Evolutionary conservation across 2,888 invertebrate species (phyloP).

Genomic region (Syrista parreyssii): DNA sequence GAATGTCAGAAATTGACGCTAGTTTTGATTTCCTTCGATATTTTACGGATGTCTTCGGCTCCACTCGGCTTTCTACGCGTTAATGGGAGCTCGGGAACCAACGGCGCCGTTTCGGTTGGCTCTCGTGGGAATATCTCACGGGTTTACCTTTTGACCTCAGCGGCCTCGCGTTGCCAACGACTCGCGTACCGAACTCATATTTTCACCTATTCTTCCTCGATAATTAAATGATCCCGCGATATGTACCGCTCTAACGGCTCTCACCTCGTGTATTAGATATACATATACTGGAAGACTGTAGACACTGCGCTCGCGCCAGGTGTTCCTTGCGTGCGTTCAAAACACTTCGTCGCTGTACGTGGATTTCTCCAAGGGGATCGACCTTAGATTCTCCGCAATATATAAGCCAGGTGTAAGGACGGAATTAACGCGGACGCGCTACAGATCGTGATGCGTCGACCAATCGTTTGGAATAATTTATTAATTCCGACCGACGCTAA

Average conservation of each 20-base stretch:
- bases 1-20: background rate
- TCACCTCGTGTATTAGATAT: background rate
- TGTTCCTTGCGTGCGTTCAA: background rate
- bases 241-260: background rate
- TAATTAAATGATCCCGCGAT: conserved; percentile 43
- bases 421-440: background rate
- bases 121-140: conserved; percentile 61
- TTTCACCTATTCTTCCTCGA: conserved; percentile 35
- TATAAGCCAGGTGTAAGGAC: background rate
- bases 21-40: background rate
- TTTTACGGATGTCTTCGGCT: background rate
- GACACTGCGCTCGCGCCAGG: background rate
- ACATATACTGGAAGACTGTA: background rate
- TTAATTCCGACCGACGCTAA: background rate
- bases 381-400: background rate
- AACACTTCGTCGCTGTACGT: background rate
- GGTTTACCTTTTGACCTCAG: conserved; percentile 50
- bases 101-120: conserved; percentile 25
- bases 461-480: background rate
- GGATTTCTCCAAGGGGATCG: background rate
- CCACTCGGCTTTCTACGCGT: background rate
- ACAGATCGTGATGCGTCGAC: background rate
- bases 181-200: conserved; percentile 18
- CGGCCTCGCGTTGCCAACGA: conserved; percentile 28
- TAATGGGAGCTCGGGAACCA: conserved; percentile 10